phyloP scores from a whole-genome alignment of 2,888 invertebrate species.

The Craniophora ligustri region DNA sequence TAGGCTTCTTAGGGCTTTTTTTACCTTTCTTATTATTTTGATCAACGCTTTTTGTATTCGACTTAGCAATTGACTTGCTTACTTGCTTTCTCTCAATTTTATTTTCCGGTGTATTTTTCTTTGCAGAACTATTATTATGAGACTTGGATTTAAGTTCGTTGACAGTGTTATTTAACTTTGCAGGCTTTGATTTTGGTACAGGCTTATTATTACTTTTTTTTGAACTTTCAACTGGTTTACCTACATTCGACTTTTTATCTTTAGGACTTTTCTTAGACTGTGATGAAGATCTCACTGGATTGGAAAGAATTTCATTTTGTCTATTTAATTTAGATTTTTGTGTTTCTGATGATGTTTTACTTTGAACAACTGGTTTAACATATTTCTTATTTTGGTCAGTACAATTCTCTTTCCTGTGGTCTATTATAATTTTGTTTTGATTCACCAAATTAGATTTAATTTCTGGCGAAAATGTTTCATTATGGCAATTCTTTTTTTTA shows the following conservation, averaged over 20 bases:
- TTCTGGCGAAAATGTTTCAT: conserved; percentile 30
- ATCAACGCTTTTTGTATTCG: conserved; percentile 9
- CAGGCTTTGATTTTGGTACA: conserved; percentile 14
- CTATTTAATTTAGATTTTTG: conserved; percentile 24
- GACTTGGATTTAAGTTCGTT: conserved; percentile 5
- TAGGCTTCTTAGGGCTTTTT: conserved; percentile 18
- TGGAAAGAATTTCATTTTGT: conserved; percentile 6
- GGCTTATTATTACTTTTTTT: conserved; percentile 16
- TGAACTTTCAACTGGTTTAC: conserved; percentile 6
- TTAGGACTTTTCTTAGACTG: conserved; percentile 16
- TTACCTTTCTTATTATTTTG: conserved; percentile 11
- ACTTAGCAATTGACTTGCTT: conserved; percentile 8
- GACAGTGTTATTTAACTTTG: conserved; percentile 1
- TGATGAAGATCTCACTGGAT: conserved; percentile 9
- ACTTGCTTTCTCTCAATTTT: not conserved
- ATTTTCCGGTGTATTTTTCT: conserved; percentile 16
- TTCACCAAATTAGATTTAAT: conserved; percentile 11
- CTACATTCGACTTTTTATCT: not conserved
- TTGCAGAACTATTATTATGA: conserved; percentile 9
- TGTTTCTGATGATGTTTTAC: conserved; percentile 1
- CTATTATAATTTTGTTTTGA: conserved; percentile 5
- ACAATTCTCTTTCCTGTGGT: conserved; percentile 16
- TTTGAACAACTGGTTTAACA: conserved; percentile 6
- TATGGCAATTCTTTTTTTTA: conserved; percentile 42
- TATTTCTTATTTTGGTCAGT: not conserved